phyloP scores from a whole-genome alignment of 1,140 invertebrate genomes.

The Chrysopa pallens region DNA sequence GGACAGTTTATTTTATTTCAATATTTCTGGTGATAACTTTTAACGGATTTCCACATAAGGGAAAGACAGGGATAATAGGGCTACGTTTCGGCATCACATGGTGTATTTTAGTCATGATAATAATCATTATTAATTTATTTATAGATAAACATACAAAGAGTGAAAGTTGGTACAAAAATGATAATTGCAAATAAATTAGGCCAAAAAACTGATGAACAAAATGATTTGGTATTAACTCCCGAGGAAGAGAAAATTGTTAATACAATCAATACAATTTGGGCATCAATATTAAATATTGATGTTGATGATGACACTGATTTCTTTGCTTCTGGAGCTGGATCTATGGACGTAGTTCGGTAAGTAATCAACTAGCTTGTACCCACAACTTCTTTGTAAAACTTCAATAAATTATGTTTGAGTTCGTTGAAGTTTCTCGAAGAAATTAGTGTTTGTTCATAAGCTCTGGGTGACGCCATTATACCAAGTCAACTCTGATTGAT shows the following conservation, averaged over 20 bases:
- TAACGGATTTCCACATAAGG: no score
- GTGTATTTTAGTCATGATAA: neutral
- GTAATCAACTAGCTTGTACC: no score
- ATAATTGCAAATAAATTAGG: slow-evolving; percentile 71
- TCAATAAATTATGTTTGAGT: no score
- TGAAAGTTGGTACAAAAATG: slow-evolving; percentile 61
- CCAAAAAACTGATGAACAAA: slow-evolving; percentile 31
- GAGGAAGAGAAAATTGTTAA: slow-evolving; percentile 53
- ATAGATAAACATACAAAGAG: slow-evolving; percentile 36
- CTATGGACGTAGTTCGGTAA: slow-evolving; percentile 85
- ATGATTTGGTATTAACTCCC: slow-evolving; percentile 48
- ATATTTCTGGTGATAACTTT: no score
- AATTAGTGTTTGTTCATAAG: no score
- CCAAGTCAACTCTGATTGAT: no score
- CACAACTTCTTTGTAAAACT: no score
- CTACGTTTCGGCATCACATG: no score
- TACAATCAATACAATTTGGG: slow-evolving; percentile 55
- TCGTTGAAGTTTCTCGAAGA: no score
- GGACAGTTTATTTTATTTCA: no score
- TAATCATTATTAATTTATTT: neutral
- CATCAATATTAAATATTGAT: slow-evolving; percentile 59
- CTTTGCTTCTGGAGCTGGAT: slow-evolving; percentile 78
- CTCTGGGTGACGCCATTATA: no score
- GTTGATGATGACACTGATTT: slow-evolving; percentile 75
- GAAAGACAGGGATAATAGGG: no score